Percentiles rank a stretch among this genome's conserved stretches.
Conservation (phyloP, 2,888 invertebrate genomes). For the Sesia bembeciformis region DNA sequence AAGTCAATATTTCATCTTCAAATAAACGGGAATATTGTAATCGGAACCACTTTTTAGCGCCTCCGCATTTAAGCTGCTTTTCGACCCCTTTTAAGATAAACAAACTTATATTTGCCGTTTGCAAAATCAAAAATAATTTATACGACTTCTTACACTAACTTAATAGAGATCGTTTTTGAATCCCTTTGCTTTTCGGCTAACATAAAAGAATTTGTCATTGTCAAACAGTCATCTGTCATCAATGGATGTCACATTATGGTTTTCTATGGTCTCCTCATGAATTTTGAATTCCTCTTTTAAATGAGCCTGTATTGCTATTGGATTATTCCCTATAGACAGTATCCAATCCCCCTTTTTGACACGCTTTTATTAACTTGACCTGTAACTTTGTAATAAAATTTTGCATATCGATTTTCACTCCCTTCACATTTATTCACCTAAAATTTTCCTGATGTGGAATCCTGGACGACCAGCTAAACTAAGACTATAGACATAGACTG, state of each 20-base stretch:
- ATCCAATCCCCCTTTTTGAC: too few species aligned
- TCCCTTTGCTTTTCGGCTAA: neutral
- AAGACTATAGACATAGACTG: too few species aligned
- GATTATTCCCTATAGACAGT: too few species aligned
- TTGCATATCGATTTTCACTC: too few species aligned
- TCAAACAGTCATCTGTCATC: slow-evolving; percentile 54
- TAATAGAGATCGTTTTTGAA: slow-evolving; percentile 14
- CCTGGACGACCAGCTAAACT: too few species aligned
- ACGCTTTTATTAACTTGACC: too few species aligned
- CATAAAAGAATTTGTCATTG: slow-evolving; percentile 1
- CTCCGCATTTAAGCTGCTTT: slow-evolving; percentile 44
- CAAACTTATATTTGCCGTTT: slow-evolving; percentile 10
- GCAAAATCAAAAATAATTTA: slow-evolving; percentile 6
- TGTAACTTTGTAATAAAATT: too few species aligned
- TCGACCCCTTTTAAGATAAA: slow-evolving; percentile 30
- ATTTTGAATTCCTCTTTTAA: too few species aligned
- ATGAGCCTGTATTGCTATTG: too few species aligned
- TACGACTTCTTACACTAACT: neutral
- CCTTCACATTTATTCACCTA: too few species aligned
- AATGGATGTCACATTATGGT: slow-evolving; percentile 56
- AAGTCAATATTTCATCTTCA: slow-evolving; percentile 29
- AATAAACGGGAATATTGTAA: slow-evolving; percentile 30
- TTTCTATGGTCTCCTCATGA: slow-evolving; percentile 15
- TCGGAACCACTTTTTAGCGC: slow-evolving; percentile 59
- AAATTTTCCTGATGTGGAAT: too few species aligned